Evolutionary conservation across 2,888 invertebrate species (phyloP), one percentile per base, ranked within the genome.

Genomic region (Choristoneura rosaceana): DNA sequence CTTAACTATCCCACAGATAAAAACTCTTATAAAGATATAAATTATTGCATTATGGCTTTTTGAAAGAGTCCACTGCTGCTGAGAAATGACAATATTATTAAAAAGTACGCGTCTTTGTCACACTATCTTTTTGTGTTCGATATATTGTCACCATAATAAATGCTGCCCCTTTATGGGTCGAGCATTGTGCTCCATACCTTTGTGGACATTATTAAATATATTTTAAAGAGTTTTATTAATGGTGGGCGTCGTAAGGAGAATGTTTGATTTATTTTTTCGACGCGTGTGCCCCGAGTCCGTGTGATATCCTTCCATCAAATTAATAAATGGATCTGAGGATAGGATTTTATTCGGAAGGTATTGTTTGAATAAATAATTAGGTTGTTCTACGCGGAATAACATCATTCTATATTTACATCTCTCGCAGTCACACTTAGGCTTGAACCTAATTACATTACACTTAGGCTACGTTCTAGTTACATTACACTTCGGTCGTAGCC

Each of bases 1-100:
- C 77, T 76, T 70, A 43, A 83, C 87, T 87, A 90, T 91, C 93
- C 88, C 92, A 92, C 90, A 88, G 88, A 89, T 87, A 91, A 93
- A 93, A 91, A 90, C 87, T 90, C 86, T 92, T 94, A 94, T 94
- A 93, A 93, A 94, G 93, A 94, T 87, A 94, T 94, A 94, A 94
- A 94, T 94, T 94, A 94, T 94, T 92, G 86, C 91, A 84, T 94
- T 93, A 94, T 94, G 86, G 93, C 87, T 92, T 93, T 94, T 94
- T 94, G 94, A 94, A 93, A 93, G 94, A 94, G 93, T 93, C 93
- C 94, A 94, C 88, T 93, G 90, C 93, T 93, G 94, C 90, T 94
- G 93, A 94, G 94, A 94, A 94, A 94, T 94, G 94, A 94, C 93
- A 93, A 93, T 94, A 94, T 94, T 94, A 94, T 94, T 94, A 94